A percentile compares a stretch with the other conserved stretches of the same genome.
Conservation (phyloP, 2,113 vertebrate species). For the Machaerirhynchus nigripectus region DNA sequence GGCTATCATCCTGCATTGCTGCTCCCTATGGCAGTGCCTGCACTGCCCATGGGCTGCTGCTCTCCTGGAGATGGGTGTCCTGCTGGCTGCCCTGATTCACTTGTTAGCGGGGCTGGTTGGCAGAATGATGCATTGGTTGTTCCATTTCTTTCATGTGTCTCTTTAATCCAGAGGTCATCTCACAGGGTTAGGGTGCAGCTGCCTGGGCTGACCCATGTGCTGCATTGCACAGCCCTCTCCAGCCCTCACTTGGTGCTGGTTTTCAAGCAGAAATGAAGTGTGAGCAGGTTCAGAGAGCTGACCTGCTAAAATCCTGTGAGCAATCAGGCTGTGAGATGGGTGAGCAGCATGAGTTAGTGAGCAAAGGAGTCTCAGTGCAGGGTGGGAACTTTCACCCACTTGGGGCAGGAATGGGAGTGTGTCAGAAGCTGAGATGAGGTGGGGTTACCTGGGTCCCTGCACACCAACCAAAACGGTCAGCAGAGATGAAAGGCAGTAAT, state of each 20-base stretch:
- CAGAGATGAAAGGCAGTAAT: neutral
- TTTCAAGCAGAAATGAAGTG: neutral
- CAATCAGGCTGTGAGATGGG: neutral
- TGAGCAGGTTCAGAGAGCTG: neutral
- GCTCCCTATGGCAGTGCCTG: too few species aligned
- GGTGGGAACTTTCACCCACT: neutral
- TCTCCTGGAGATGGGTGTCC: neutral
- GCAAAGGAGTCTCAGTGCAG: neutral
- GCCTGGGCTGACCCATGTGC: accelerated
- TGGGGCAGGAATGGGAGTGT: accelerated
- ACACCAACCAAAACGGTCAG: accelerated
- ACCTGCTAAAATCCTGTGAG: accelerated
- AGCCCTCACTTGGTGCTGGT: accelerated
- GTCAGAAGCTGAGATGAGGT: neutral
- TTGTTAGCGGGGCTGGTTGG: accelerated
- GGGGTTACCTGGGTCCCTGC: accelerated
- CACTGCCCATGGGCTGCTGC: too few species aligned
- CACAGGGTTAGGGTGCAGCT: neutral
- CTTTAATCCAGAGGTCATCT: too few species aligned
- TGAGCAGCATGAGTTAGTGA: neutral
- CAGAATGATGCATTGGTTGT: neutral
- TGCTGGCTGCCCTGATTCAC: accelerated
- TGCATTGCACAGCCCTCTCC: accelerated
- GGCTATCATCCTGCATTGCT: accelerated
- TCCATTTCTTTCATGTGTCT: accelerated